A percentile compares a stretch with the other conserved stretches of the same genome.
These are phyloP conservation scores for Microchrysa polita DNA, from an alignment of 2,888 invertebrate genomes.

Conservation along the genomic window DNA sequence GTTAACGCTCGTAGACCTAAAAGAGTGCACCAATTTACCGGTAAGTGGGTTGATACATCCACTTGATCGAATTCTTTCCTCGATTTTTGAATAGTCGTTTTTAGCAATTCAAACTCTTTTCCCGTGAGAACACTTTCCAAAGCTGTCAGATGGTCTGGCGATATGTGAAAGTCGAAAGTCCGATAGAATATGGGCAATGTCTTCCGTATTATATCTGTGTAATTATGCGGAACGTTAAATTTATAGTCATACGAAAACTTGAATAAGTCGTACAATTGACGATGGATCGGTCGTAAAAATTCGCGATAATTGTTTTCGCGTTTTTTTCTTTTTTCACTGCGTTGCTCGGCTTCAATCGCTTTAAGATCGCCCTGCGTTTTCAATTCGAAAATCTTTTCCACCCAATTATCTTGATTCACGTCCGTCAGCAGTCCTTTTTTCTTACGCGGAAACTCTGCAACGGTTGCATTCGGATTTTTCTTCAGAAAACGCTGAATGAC, in stretches of 20 bases:
- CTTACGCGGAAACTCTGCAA: slow-evolving; percentile 59
- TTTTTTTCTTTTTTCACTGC: slow-evolving; percentile 36
- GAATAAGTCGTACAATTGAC: slow-evolving; percentile 55
- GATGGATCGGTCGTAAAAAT: slow-evolving; percentile 50
- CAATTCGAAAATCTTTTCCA: slow-evolving; percentile 56
- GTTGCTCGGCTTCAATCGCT: slow-evolving; percentile 21
- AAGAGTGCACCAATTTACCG: slow-evolving; percentile 59
- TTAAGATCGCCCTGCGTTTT: slow-evolving; percentile 11
- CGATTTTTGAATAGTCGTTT: neutral
- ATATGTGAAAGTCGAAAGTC: too few relatives aligned
- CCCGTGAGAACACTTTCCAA: slow-evolving; percentile 23
- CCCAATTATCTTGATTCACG: slow-evolving; percentile 59
- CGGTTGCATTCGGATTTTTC: slow-evolving; percentile 63
- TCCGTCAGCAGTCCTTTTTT: slow-evolving; percentile 44
- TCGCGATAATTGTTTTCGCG: neutral
- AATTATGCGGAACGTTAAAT: slow-evolving; percentile 13
- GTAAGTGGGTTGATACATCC: slow-evolving; percentile 31
- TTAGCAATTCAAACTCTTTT: slow-evolving; percentile 48
- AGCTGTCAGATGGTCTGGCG: too few relatives aligned
- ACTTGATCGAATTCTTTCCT: neutral
- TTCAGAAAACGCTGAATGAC: slow-evolving; percentile 68
- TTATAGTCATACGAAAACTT: slow-evolving; percentile 59
- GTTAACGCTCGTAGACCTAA: slow-evolving; percentile 58
- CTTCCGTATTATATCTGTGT: neutral
- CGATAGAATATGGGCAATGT: slow-evolving; percentile 12